Conservation (phyloP, 2,113 vertebrate species). For the Pterocles orientalis region DNA sequence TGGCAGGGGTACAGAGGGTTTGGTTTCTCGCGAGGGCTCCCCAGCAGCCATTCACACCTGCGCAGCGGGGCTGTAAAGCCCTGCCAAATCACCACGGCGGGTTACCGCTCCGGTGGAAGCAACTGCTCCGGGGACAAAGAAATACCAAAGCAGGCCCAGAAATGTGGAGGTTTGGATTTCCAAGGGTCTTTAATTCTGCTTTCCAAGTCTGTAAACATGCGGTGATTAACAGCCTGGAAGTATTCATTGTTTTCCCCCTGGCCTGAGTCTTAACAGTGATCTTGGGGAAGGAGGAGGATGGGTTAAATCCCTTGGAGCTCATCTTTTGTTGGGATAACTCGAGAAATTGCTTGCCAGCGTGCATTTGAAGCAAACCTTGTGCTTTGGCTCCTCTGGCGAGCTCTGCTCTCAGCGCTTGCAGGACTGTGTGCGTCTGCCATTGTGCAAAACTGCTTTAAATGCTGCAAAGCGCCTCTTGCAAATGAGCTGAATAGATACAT, state of each 20-base stretch:
- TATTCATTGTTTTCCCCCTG: background rate
- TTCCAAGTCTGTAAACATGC: constrained; percentile 22
- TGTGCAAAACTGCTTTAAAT: background rate
- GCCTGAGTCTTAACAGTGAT: background rate
- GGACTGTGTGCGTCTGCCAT: accelerated
- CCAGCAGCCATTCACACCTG: background rate
- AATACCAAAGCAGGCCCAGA: background rate
- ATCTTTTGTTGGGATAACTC: background rate
- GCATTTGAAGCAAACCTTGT: accelerated
- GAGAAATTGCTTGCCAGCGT: background rate
- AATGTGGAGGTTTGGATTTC: background rate
- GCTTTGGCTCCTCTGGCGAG: background rate
- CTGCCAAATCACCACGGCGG: background rate
- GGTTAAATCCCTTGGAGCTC: background rate
- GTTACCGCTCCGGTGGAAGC: background rate
- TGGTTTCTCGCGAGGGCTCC: background rate
- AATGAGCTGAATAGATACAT: background rate
- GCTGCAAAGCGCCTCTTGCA: background rate
- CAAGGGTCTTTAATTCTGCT: background rate
- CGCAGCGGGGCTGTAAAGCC: background rate
- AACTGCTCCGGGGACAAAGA: background rate
- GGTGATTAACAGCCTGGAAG: constrained; percentile 49
- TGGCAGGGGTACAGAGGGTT: background rate
- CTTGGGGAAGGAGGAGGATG: background rate
- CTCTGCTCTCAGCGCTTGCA: background rate